A percentile compares a stretch with the other conserved stretches of the same genome.
Conservation (phyloP, 2,113 vertebrate genomes). For the Cebidichthys violaceus region DNA sequence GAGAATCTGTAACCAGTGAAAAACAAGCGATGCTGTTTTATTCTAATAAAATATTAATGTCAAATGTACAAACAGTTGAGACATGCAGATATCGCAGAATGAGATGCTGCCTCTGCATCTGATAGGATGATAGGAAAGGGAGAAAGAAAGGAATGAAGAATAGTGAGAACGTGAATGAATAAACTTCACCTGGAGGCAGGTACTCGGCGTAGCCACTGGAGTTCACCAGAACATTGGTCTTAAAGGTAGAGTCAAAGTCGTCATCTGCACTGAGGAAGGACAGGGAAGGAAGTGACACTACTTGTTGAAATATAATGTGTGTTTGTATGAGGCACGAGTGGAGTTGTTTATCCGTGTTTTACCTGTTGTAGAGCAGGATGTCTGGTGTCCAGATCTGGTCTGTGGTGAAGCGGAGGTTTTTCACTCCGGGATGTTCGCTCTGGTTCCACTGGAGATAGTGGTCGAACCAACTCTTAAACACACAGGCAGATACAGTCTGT, state of each 20-base stretch:
- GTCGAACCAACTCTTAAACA: slow-evolving; percentile 83
- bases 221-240: slow-evolving; percentile 87
- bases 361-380: slow-evolving; percentile 88
- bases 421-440: slow-evolving; percentile 85
- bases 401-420: slow-evolving; percentile 86
- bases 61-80: slow-evolving; percentile 43
- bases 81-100: slow-evolving; percentile 26
- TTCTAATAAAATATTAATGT: slow-evolving; percentile 66
- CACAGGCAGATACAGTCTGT: slow-evolving; percentile 32
- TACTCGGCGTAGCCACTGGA: slow-evolving; percentile 86
- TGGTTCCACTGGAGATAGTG: slow-evolving; percentile 88
- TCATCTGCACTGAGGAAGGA: slow-evolving; percentile 85
- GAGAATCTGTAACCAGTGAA: slow-evolving; percentile 33
- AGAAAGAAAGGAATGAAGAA: background rate
- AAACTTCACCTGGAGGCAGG: slow-evolving; percentile 84
- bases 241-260: slow-evolving; percentile 88
- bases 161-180: background rate
- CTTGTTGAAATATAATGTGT: background rate
- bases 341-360: slow-evolving; percentile 40
- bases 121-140: background rate
- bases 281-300: slow-evolving; percentile 50
- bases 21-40: slow-evolving; percentile 53
- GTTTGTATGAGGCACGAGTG: background rate
- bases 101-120: slow-evolving; percentile 10
- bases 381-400: slow-evolving; percentile 87